Conservation (phyloP, 2,888 invertebrate genomes). For the Epinotia bilunana region DNA sequence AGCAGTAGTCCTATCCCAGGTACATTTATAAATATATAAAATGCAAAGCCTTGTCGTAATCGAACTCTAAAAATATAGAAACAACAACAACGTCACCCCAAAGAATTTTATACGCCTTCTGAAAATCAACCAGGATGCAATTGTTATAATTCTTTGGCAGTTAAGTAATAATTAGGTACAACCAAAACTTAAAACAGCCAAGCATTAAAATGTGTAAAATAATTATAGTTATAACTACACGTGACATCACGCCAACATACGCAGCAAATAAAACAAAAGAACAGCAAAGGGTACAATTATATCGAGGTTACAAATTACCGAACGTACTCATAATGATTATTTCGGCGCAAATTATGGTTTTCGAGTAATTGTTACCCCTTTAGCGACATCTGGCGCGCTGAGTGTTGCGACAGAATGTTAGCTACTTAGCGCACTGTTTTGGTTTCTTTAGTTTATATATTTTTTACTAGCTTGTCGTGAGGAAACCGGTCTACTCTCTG, state of each 20-base stretch:
- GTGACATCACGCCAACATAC: slow-evolving; percentile 15
- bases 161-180: not conserved
- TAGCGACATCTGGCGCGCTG: slow-evolving; percentile 66
- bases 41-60: no score
- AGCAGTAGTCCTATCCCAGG: no score
- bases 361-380: slow-evolving; percentile 62
- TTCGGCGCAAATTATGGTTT: slow-evolving; percentile 63
- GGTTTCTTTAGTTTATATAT: not conserved
- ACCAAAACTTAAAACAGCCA: not conserved
- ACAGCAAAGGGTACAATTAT: slow-evolving; percentile 53
- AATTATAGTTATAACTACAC: not conserved
- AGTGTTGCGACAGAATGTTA: slow-evolving; percentile 27
- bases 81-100: no score
- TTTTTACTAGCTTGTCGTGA: no score
- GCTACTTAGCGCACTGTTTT: slow-evolving; percentile 17
- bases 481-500: no score
- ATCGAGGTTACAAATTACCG: slow-evolving; percentile 46
- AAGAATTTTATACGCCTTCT: no score
- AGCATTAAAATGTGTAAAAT: not conserved
- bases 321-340: slow-evolving; percentile 47
- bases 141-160: no score
- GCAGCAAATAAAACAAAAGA: slow-evolving; percentile 32
- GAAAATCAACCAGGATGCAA: no score
- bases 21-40: no score
- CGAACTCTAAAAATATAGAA: no score